Evolutionary conservation across 2,797 vertebrate genomes (phyloP), one percentile per base, ranked within the genome.

Genomic region (Jordanella pulchra): DNA sequence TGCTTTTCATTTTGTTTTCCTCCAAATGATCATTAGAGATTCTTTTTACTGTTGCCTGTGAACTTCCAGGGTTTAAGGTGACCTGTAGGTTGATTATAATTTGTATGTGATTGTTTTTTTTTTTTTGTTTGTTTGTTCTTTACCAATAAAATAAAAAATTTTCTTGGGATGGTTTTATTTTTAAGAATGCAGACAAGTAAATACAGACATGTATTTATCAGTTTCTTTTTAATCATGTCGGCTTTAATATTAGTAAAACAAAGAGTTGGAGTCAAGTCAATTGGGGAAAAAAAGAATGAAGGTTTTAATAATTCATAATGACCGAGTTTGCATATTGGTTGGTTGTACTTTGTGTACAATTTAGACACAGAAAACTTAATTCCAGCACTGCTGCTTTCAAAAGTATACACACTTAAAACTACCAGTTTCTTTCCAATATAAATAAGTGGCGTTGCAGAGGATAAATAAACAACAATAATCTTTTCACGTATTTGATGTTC

Each of bases 121-220:
- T n/a, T n/a, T n/a, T n/a, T n/a, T n/a, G n/a, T n/a, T n/a, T n/a
- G n/a, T n/a, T n/a, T n/a, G n/a, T n/a, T 74, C 82, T 92, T 91
- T 90, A 86, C 50, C 77, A 93, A 90, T 90, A 92, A 93, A 93
- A 87, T 73, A 67, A 58, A 82, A 77, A 84, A 32, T 90, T 93
- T 93, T 91, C 82, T 64, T 76, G 56, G 78, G 68, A 50, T 21
- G 48, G 18, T 75, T 73, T 82, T 3, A 14, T 85, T 79, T 7
- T 18, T 81, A 58, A 32, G 15, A n/a, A 17, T 13, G 1, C 30
- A 60, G n/a, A n/a, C n/a, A n/a, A n/a, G n/a, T n/a, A n/a, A n/a
- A n/a, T n/a, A n/a, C n/a, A n/a, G n/a, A n/a, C n/a, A n/a, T n/a
- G n/a, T n/a, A n/a, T n/a, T n/a, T n/a, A n/a, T n/a, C n/a, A n/a